phyloP scores from a whole-genome alignment of 2,113 vertebrate species.

The Hippoglossus stenolepis region DNA sequence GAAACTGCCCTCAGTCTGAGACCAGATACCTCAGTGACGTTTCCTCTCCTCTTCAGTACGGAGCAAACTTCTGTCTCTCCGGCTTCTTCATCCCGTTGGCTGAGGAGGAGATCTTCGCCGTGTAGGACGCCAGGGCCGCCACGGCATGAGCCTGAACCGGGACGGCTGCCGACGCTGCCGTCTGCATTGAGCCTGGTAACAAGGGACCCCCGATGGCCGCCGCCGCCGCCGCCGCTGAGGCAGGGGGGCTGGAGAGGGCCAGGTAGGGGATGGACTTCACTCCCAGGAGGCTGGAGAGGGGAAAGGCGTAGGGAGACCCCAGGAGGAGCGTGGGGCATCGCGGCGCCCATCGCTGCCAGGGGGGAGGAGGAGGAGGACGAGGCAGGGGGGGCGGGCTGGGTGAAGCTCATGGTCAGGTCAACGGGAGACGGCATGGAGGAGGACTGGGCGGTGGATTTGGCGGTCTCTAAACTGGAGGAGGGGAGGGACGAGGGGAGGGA shows the following conservation, averaged over 20 bases:
- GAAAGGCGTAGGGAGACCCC: slow-evolving; percentile 91
- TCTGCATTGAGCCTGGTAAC: slow-evolving; percentile 37
- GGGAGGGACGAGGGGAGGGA: slow-evolving; percentile 17
- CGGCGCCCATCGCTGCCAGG: slow-evolving; percentile 86
- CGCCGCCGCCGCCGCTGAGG: slow-evolving; percentile 62
- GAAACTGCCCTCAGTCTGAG: slow-evolving; percentile 24
- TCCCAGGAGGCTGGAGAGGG: slow-evolving; percentile 96
- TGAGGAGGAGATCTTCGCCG: slow-evolving; percentile 91
- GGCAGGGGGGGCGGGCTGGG: slow-evolving; percentile 85
- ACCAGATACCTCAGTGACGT: slow-evolving; percentile 21
- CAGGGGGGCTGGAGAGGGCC: slow-evolving; percentile 84
- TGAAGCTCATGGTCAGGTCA: slow-evolving; percentile 95
- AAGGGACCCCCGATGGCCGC: slow-evolving; percentile 50
- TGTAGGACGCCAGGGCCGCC: slow-evolving; percentile 89
- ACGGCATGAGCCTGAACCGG: slow-evolving; percentile 74
- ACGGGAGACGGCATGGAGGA: slow-evolving; percentile 91
- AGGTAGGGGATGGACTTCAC: slow-evolving; percentile 94
- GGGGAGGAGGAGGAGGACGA: slow-evolving; percentile 83
- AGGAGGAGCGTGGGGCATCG: slow-evolving; percentile 87
- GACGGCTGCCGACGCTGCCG: slow-evolving; percentile 53
- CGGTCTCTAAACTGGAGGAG: slow-evolving; percentile 94
- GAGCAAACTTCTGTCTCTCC: slow-evolving; percentile 95
- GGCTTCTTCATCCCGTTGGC: slow-evolving; percentile 94
- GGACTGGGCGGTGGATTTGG: slow-evolving; percentile 98
- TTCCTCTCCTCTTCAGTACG: slow-evolving; percentile 83